Conservation (phyloP, 1,140 invertebrate genomes). For the Drosophila quadrilineata region DNA sequence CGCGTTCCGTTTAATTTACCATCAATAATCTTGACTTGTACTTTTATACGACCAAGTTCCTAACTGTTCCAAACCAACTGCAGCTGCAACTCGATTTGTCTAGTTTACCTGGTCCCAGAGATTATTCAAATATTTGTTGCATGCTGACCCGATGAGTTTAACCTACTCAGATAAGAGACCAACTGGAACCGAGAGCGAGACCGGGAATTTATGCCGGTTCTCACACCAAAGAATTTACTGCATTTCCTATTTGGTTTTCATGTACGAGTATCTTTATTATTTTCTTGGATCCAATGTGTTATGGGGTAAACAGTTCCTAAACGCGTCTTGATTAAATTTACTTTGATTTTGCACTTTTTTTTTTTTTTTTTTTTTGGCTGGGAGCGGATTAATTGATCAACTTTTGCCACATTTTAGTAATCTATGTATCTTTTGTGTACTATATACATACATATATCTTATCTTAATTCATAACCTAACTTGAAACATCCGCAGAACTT, state of each 20-base stretch:
- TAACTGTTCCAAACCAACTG: background rate
- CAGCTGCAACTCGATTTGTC: conserved; percentile 48
- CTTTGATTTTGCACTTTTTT: too few relatives aligned
- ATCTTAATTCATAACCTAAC: conserved; percentile 26
- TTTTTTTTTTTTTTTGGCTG: too few relatives aligned
- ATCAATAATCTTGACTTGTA: too few relatives aligned
- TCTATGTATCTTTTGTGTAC: background rate
- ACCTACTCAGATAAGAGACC: conserved; percentile 57
- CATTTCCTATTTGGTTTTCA: conserved; percentile 58
- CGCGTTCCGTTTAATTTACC: conserved; percentile 9
- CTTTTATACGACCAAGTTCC: too few relatives aligned
- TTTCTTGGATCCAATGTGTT: too few relatives aligned
- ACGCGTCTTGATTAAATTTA: too few relatives aligned
- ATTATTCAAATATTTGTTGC: conserved; percentile 77
- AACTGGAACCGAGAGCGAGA: background rate
- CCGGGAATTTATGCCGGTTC: conserved; percentile 69
- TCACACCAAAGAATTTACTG: conserved; percentile 54
- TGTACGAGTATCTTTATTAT: conserved; percentile 69
- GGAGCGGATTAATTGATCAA: too few relatives aligned
- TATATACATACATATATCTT: background rate
- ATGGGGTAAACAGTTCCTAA: too few relatives aligned
- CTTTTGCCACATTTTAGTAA: background rate
- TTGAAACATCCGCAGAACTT: conserved; percentile 48
- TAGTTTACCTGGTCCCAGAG: conserved; percentile 36
- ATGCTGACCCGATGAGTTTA: conserved; percentile 60